Base-by-base conservation (phyloP, 1,140 invertebrate species). In the Drosophila elegans region DNA sequence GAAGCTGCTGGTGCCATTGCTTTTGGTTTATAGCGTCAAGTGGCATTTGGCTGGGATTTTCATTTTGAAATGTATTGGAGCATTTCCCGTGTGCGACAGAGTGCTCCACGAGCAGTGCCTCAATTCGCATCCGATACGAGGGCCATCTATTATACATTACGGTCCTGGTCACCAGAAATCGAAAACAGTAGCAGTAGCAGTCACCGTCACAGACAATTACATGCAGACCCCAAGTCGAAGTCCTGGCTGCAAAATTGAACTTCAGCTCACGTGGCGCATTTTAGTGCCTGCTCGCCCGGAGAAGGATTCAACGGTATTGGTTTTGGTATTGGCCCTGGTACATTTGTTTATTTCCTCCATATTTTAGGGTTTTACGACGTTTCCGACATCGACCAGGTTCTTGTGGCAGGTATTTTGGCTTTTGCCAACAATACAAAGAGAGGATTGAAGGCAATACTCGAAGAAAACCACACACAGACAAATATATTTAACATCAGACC, bases 271-370 rank as follows among this genome's bases (percentile, higher is more conserved):
- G 84, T 89, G 84, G 80, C 74, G 64, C 72, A 84, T 90, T 90
- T 90, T 89, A 84, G 80, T 84, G 84, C 77, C 68, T 52, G 13
- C 69, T 73, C 59, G 68, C 45, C 52, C 51, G 51, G 52, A 44
- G 46, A 66, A 61, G 78, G 53, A 66, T 55, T 42, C 46, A 29
- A 7, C 27, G 25, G 62, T 46, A 66, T 59, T 63, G 71, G 29
- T 62, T 68, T 74, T 46, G 54, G 68, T 66, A 61, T 77, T 74
- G 80, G 59, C 34, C 57, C 76, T 72, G 66, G 73, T 78, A 84
- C 88, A 89, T 89, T 89, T 89, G 84, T 89, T 89, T 89, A 89
- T 89, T 89, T 89, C 84, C 84, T 84, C 63, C 80, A 89, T 89
- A 89, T 89, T 89, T 89, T 90, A 89, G 77, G 76, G 77, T 79